Conservation (phyloP, 2,888 invertebrate genomes). For the Mythimna lalbum region DNA sequence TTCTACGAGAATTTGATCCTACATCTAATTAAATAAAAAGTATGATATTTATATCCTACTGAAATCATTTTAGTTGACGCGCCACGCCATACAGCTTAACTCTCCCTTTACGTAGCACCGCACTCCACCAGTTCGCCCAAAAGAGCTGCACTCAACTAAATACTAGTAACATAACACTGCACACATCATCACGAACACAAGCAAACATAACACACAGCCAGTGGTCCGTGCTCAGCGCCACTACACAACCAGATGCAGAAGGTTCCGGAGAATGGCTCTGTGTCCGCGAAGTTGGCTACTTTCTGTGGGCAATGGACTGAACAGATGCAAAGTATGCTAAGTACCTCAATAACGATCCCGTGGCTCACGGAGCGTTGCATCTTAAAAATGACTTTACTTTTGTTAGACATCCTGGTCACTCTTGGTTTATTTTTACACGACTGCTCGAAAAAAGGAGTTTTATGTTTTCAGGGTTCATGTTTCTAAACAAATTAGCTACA, state of each 20-base stretch:
- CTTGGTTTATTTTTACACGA: background rate
- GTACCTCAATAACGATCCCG: background rate
- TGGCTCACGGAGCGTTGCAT: constrained; percentile 3
- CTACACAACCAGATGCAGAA: constrained; percentile 4
- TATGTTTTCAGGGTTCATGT: too few relatives aligned
- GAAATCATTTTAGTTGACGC: background rate
- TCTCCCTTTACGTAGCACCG: background rate
- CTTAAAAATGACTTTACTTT: background rate
- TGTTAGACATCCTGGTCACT: background rate
- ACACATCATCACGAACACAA: constrained; percentile 8
- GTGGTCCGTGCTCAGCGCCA: background rate
- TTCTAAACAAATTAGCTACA: too few relatives aligned
- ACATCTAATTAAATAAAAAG: too few relatives aligned
- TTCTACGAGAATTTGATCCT: too few relatives aligned
- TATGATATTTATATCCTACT: background rate
- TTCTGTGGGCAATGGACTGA: constrained; percentile 22
- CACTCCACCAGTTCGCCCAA: constrained; percentile 2
- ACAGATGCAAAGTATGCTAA: constrained; percentile 13
- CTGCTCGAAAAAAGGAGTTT: too few relatives aligned
- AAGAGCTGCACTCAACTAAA: constrained; percentile 28
- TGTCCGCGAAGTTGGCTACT: background rate
- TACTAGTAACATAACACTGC: constrained; percentile 32
- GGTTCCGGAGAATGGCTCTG: background rate
- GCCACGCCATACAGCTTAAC: background rate
- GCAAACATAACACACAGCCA: constrained; percentile 1